Base-by-base conservation (phyloP, 2,113 vertebrate genomes). In the Lichenostomus cassidix region DNA sequence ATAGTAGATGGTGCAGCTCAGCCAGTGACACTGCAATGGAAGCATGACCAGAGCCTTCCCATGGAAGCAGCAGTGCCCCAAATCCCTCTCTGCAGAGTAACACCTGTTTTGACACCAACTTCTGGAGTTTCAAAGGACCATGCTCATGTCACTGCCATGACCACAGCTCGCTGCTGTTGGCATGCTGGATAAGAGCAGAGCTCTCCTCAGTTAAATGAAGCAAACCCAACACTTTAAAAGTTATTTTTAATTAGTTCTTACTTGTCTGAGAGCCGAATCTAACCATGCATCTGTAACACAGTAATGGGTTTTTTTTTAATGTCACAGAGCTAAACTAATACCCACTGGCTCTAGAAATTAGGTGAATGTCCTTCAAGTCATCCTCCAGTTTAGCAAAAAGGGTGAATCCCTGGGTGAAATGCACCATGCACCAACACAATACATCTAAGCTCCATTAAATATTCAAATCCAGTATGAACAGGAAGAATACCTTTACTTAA, bases 1-100 rank as follows among this genome's bases (percentile, higher is more conserved):
- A 52, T 5, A 69, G 92, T 42, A 93, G 53, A 92, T 44, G 18
- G 77, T 68, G 60, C 53, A 81, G 64, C 94, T 91, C 70, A 89
- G 71, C 44, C 76, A 62, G 56, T 69, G 80, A 82, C 90, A 71
- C 75, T 78, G 56, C 56, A 71, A 16, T 11, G 58, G 81, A 86
- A 94, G 68, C 5, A 3, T 23, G 60, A 64, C 50, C 4, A 1
- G 50, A 83, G 78, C 55, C 52, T 83, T 91, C 64, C 35, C 16
- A 18, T 28, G 67, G 70, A 77, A 94, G 53, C 21, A 81, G 62
- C 41, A 77, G 25, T 17, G 65, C 77, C 46, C 24, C 39, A 87
- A 89, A 42, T 39, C 47, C 41, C 44, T 67, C 58, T 83, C 59
- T 82, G 73, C 52, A 73, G 53, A 79, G 31, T 20, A 28, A 31